These are phyloP conservation scores for Lepilemur ruficaudatus DNA, from an alignment of 2,797 vertebrate genomes.

Conservation along the genomic window DNA sequence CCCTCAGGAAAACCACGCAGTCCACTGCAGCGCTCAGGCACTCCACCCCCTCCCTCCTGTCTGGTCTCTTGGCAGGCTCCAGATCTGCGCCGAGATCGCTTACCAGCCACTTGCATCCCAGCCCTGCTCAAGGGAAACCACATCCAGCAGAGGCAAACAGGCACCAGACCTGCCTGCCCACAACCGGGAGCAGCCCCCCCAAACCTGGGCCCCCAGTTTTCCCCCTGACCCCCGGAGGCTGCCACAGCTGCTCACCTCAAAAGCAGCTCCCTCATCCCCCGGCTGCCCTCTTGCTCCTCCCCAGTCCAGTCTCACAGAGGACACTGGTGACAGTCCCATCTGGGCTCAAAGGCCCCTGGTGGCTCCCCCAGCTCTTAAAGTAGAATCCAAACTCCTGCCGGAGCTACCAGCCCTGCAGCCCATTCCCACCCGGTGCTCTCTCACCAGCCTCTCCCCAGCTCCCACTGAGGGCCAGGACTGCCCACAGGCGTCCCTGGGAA, in stretches of 20 bases:
- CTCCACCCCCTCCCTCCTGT: not conserved
- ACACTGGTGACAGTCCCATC: not conserved
- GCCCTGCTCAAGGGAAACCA: not conserved
- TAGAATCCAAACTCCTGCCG: too few relatives aligned
- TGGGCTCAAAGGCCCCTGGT: not conserved
- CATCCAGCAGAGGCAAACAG: too few relatives aligned
- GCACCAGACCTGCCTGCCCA: not conserved
- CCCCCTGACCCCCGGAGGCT: not conserved
- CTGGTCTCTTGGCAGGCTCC: not conserved
- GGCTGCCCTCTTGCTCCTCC: not conserved
- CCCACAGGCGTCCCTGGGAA: not conserved
- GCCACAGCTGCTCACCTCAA: not conserved
- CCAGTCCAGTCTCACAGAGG: not conserved
- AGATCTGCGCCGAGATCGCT: not conserved
- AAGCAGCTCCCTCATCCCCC: not conserved
- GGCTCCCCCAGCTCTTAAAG: not conserved
- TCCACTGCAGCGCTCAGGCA: not conserved
- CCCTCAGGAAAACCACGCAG: not conserved
- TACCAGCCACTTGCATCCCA: fast-evolving
- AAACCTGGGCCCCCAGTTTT: not conserved
- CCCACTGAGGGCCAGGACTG: too few relatives aligned
- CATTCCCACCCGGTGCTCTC: not conserved
- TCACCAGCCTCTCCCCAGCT: not conserved
- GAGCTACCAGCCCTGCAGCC: too few relatives aligned
- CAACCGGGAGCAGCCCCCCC: too few relatives aligned